Base-by-base conservation (phyloP, 2,797 vertebrate species). In the Oophaga sylvatica region DNA sequence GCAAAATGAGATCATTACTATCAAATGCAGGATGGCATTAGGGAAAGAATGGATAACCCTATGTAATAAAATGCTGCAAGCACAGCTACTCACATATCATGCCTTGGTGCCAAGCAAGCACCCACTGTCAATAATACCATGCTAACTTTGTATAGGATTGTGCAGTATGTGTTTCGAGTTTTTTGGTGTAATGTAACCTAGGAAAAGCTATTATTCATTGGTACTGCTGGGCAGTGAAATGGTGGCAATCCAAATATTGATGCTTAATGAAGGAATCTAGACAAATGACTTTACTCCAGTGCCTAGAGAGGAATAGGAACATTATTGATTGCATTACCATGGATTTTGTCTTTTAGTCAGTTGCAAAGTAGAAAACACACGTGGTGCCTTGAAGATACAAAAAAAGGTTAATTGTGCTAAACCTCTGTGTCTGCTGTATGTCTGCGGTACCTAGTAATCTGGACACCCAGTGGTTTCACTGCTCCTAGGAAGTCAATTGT, bases 1-100 rank as follows among this genome's bases (percentile, higher is more conserved):
- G 84, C 84, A 62, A 86, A 89, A 89, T 89, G 53, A 86, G 88
- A 83, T 89, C 84, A 89, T 89, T 86, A 86, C 77, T 67, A 79
- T 45, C 67, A 83, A 78, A 89, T 73, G 56, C 8, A 9, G 9
- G 62, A 81, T 77, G 53, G 87, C 67, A 57, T 41, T 80, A n/a
- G 26, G 67, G 26, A 77, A 80, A 87, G 71, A 80, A 68, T 63
- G 60, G 65, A 45, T 68, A n/a, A 35, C 67, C 45, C 67, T 65
- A 7, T 31, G 57, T 75, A 22, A 77, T 26, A 16, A 22, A 60
- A 63, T 73, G n/a, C 71, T 48, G n/a, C 35, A 76, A 31, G 60
- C 59, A 53, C 48, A 41, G 35, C 5, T 41, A 53, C 13, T 45
- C 70, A 63, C 10, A 16, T 84, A 56, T 65, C 19, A 68, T 76